Percentiles rank a stretch among this genome's conserved stretches.
phyloP scores from a whole-genome alignment of 2,888 invertebrate genomes.

The Plusia festucae region DNA sequence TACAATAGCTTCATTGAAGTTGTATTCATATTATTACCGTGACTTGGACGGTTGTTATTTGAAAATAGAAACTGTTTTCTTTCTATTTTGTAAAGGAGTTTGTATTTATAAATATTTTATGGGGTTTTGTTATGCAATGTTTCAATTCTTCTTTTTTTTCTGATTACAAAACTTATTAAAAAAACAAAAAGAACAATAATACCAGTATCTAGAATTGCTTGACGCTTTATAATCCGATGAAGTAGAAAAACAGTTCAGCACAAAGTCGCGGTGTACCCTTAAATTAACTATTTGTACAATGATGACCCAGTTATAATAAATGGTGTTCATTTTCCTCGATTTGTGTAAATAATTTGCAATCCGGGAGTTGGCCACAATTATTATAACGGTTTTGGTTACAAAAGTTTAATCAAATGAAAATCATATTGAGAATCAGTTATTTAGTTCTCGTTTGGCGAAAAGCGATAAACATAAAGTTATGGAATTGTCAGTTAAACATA shows the following conservation, averaged over 20 bases:
- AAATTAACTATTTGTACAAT: slow-evolving; percentile 22
- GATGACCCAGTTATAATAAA: slow-evolving; percentile 32
- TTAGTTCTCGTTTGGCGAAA: neutral
- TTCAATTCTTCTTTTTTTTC: no score
- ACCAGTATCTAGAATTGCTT: neutral
- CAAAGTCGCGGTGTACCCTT: slow-evolving; percentile 5
- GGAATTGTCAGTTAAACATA: no score
- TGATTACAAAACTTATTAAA: neutral
- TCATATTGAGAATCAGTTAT: neutral
- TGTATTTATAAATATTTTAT: no score
- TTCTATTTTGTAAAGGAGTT: no score
- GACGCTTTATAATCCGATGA: neutral
- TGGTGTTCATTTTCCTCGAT: slow-evolving; percentile 10
- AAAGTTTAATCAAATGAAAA: neutral
- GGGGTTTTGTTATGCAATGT: no score
- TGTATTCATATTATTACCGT: slow-evolving; percentile 23
- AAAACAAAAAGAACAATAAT: neutral
- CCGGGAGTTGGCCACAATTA: neutral
- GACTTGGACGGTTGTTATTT: neutral
- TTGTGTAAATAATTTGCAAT: slow-evolving; percentile 1
- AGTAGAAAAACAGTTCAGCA: neutral
- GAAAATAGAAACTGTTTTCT: neutral
- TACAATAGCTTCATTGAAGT: slow-evolving; percentile 29
- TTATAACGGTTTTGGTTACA: neutral
- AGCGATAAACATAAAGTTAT: neutral